phyloP scores from a whole-genome alignment of 1,140 invertebrate genomes.

The Drosophila varians region DNA sequence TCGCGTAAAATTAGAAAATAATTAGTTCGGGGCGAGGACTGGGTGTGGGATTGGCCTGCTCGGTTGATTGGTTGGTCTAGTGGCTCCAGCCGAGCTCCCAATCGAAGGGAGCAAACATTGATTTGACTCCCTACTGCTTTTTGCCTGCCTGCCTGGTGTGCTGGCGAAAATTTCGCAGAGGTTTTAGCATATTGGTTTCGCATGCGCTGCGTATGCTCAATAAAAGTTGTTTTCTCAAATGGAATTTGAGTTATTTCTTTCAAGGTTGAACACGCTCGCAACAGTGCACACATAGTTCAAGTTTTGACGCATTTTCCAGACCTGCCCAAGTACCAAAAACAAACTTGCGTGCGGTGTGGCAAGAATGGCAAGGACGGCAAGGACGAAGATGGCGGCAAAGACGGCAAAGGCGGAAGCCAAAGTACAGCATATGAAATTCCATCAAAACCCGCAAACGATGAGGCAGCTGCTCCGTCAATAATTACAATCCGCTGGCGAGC shows the following conservation, averaged over 20 bases:
- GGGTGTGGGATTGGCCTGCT: slow-evolving; percentile 8
- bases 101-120: slow-evolving; percentile 30
- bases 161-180: slow-evolving; percentile 41
- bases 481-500: slow-evolving; percentile 63
- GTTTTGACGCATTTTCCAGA: slow-evolving; percentile 17
- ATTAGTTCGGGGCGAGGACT: slow-evolving; percentile 47
- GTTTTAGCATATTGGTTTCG: slow-evolving; percentile 42
- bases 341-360: slow-evolving; percentile 11
- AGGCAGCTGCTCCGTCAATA: slow-evolving; percentile 61
- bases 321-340: neutral
- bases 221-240: slow-evolving; percentile 22
- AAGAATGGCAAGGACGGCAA: neutral
- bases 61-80: slow-evolving; percentile 31
- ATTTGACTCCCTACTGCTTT: slow-evolving; percentile 11
- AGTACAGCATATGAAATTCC: slow-evolving; percentile 69
- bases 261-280: slow-evolving; percentile 8
- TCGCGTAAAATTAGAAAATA: slow-evolving; percentile 70
- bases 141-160: neutral
- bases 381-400: slow-evolving; percentile 4
- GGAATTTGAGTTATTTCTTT: slow-evolving; percentile 16
- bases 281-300: slow-evolving; percentile 8
- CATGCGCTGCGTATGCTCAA: slow-evolving; percentile 50
- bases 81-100: slow-evolving; percentile 10
- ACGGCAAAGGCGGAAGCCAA: slow-evolving; percentile 24
- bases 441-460: slow-evolving; percentile 53